phyloP scores from a whole-genome alignment of 2,113 vertebrate species.

The Brachyhypopomus occidentalis region DNA sequence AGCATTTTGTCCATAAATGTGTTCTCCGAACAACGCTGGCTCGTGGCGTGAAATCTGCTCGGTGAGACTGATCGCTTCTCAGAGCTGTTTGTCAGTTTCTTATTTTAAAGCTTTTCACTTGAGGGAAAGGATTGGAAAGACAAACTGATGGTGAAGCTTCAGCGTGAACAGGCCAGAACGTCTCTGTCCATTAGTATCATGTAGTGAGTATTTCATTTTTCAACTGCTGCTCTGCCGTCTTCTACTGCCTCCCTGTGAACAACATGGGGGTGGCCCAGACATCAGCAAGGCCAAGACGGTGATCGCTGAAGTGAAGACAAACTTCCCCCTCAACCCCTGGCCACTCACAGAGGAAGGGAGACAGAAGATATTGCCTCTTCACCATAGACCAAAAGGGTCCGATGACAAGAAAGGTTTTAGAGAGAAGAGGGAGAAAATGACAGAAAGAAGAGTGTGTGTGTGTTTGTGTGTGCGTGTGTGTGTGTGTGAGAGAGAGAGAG shows the following conservation, averaged over 20 bases:
- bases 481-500: neutral
- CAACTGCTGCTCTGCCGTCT: neutral
- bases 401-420: neutral
- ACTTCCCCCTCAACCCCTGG: neutral
- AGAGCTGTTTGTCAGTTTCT: neutral
- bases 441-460: neutral
- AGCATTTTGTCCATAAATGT: neutral
- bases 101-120: neutral
- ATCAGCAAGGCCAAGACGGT: conserved; percentile 17
- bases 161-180: neutral
- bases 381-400: neutral
- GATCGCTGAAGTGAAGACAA: neutral
- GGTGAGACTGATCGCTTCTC: neutral
- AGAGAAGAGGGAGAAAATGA: neutral
- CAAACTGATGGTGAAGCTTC: neutral
- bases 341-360: conserved; percentile 6
- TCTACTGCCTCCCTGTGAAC: neutral
- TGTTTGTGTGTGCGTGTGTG: neutral
- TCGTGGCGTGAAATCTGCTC: neutral
- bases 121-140: neutral
- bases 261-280: neutral
- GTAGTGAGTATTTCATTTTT: conserved; percentile 32
- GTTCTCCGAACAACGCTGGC: neutral
- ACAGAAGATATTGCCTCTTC: neutral
- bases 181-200: neutral